Conservation (phyloP, 2,888 invertebrate species). For the Gymnoscelis rufifasciata region DNA sequence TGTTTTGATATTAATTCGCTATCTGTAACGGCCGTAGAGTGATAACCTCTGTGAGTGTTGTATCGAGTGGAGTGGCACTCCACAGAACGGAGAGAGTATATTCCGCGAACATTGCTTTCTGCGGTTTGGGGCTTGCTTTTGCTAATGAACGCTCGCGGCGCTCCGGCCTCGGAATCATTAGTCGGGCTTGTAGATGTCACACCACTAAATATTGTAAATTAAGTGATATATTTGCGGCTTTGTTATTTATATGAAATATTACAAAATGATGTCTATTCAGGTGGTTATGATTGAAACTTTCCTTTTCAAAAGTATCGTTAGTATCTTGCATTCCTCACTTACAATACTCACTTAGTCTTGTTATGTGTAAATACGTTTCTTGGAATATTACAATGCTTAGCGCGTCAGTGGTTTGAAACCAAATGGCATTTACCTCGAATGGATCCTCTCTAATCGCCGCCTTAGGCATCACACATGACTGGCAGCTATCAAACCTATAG, state of each 20-base stretch:
- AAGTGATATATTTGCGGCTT: not conserved
- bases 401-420: too few species aligned
- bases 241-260: not conserved
- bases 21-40: conserved; percentile 24
- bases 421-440: too few species aligned
- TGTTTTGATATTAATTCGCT: conserved; percentile 24
- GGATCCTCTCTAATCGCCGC: not conserved
- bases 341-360: too few species aligned
- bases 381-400: too few species aligned
- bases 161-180: not conserved
- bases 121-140: not conserved
- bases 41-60: conserved; percentile 25
- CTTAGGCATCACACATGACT: not conserved
- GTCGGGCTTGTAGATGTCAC: not conserved
- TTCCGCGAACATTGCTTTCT: not conserved
- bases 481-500: not conserved
- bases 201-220: not conserved
- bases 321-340: too few species aligned
- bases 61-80: conserved; percentile 16
- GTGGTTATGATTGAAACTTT: not conserved
- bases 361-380: too few species aligned
- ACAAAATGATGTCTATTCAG: not conserved
- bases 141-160: not conserved
- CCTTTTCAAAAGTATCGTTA: too few species aligned
- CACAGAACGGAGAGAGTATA: not conserved